phyloP scores from a whole-genome alignment of 2,113 vertebrate genomes.

The Limnothrissa miodon region DNA sequence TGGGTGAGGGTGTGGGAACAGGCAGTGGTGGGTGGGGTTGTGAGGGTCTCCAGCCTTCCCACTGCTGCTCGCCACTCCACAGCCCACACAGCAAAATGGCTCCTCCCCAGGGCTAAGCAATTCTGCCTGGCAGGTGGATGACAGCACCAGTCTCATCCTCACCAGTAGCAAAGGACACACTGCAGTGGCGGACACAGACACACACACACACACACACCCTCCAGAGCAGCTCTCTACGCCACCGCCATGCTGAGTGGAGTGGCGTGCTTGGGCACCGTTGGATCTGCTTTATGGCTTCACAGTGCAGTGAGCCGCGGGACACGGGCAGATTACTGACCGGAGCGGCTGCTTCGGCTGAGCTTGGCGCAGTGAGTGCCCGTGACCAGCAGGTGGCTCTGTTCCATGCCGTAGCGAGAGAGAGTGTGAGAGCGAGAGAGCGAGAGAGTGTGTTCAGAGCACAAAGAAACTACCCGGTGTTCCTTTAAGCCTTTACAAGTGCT shows the following conservation, averaged over 20 bases:
- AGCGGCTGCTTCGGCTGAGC: neutral
- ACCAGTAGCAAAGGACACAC: neutral
- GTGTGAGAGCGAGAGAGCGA: neutral
- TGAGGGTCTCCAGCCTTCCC: neutral
- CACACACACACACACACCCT: neutral
- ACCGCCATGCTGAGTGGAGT: neutral
- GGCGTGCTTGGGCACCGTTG: neutral
- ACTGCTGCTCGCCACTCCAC: neutral
- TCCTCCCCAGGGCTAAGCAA: neutral
- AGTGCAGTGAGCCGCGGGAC: neutral
- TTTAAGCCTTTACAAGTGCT: conserved; percentile 80
- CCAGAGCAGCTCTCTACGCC: neutral
- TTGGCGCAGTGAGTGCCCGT: conserved; percentile 38
- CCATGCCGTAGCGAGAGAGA: conserved; percentile 44
- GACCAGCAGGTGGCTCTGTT: conserved; percentile 84
- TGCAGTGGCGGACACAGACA: neutral
- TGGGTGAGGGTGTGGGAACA: too few species aligned
- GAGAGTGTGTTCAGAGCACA: conserved; percentile 31
- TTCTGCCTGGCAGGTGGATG: conserved; percentile 23
- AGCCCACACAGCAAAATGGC: neutral
- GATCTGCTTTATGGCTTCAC: neutral
- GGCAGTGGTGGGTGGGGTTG: neutral
- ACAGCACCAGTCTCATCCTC: conserved; percentile 31
- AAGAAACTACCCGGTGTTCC: conserved; percentile 66
- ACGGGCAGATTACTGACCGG: neutral